Evolutionary conservation across 2,888 invertebrate genomes (phyloP).

Genomic region (Lobophora halterata): DNA sequence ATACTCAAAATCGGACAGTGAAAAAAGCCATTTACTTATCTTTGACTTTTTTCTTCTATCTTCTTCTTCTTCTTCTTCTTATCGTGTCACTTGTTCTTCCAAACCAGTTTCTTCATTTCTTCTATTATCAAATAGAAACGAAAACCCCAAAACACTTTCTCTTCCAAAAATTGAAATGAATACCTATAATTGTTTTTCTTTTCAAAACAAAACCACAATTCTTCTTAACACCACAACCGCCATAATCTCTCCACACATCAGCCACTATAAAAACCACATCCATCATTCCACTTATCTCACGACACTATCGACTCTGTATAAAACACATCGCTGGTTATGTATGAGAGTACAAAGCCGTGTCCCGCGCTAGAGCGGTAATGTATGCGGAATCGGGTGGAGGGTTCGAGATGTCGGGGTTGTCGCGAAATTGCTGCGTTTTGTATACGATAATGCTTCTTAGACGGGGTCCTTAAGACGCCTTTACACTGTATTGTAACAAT

Average conservation of each 20-base stretch:
- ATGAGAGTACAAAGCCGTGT: constrained; percentile 25
- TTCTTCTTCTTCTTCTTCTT: no score
- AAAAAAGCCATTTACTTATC: no score
- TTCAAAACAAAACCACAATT: constrained; percentile 2
- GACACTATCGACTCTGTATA: background rate
- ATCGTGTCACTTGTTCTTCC: no score
- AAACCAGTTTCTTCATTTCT: no score
- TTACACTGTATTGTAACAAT: constrained; percentile 23
- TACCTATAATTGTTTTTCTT: constrained; percentile 1
- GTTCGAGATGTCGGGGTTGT: constrained; percentile 37
- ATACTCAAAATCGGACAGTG: no score
- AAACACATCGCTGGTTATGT: constrained; percentile 24
- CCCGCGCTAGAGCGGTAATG: constrained; percentile 31
- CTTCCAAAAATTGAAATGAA: no score
- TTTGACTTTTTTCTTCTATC: no score
- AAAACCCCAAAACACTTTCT: no score
- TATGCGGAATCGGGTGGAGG: constrained; percentile 27
- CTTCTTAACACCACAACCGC: constrained; percentile 3
- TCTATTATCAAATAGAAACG: no score
- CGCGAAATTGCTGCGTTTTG: constrained; percentile 56
- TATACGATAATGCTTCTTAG: constrained; percentile 52
- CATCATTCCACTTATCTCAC: constrained; percentile 13
- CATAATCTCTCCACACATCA: constrained; percentile 13
- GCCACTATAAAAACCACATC: constrained; percentile 14
- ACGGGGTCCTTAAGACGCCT: constrained; percentile 12